A percentile compares a stretch with the other conserved stretches of the same genome.
These are phyloP conservation scores for Poecilobothrus nobilitatus DNA, from an alignment of 2,888 invertebrate species.

Conservation along the genomic window DNA sequence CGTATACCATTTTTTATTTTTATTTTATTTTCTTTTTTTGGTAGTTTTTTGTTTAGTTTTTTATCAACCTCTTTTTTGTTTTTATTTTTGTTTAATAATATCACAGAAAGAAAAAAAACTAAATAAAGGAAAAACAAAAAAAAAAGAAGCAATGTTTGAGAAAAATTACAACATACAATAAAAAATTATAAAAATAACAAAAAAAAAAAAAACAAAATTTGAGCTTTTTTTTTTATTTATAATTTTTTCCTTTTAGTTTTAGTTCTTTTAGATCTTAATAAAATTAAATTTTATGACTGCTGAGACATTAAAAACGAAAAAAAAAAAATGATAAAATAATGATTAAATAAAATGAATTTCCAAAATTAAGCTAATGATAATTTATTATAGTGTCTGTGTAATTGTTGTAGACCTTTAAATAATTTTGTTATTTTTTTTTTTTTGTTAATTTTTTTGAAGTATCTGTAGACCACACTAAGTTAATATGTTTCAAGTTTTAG, in stretches of 20 bases:
- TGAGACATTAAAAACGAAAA: not conserved
- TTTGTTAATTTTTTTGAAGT: too few species aligned
- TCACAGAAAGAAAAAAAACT: too few species aligned
- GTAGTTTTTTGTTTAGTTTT: too few species aligned
- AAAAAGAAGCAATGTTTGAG: too few species aligned
- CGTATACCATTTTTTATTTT: too few species aligned
- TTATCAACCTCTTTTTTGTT: too few species aligned
- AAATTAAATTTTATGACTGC: not conserved
- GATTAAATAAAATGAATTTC: not conserved
- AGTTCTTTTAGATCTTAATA: not conserved
- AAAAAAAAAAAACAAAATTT: not conserved
- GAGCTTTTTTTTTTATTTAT: not conserved
- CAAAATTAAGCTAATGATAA: not conserved
- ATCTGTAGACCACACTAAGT: too few species aligned
- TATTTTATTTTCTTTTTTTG: too few species aligned
- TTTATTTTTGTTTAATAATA: too few species aligned
- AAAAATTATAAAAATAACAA: not conserved
- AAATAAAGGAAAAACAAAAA: too few species aligned
- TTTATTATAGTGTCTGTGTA: not conserved
- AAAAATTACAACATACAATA: not conserved
- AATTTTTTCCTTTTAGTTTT: not conserved
- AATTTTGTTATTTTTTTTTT: too few species aligned
- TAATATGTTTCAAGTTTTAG: too few species aligned
- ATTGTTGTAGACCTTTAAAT: not conserved
- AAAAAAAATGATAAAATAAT: not conserved